Evolutionary conservation across 2,113 vertebrate genomes (phyloP).

Genomic region (Cebus imitator): DNA sequence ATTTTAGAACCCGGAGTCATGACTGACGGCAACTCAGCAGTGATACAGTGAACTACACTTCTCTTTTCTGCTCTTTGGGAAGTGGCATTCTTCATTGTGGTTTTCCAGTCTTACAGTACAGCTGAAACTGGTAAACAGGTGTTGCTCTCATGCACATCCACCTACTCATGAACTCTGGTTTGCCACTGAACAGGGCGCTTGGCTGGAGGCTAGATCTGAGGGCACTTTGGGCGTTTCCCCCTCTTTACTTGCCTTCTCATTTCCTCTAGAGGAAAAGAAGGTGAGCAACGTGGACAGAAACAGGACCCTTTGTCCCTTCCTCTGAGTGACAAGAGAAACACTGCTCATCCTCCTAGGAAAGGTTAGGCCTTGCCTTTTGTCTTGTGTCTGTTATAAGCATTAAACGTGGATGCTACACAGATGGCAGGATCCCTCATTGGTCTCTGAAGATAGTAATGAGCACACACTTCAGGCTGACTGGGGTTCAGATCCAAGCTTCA

Average conservation of each 20-base stretch:
- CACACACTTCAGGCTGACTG: neutral
- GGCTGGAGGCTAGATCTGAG: neutral
- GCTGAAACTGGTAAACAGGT: neutral
- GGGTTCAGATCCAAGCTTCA: neutral
- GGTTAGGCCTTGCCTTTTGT: neutral
- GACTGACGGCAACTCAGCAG: neutral
- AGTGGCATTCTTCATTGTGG: neutral
- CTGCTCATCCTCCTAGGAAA: neutral
- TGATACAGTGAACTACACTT: neutral
- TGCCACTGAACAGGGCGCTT: constrained; percentile 23
- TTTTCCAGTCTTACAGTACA: neutral
- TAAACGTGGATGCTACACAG: too few species aligned
- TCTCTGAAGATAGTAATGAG: neutral
- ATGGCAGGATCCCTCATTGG: too few species aligned
- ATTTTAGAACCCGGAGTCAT: neutral
- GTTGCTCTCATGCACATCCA: neutral
- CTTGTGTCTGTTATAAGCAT: too few species aligned
- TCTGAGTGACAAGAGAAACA: neutral
- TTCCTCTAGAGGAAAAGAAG: neutral
- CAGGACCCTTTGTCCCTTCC: neutral
- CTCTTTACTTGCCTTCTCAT: neutral
- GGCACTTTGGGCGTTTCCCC: neutral
- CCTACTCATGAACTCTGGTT: constrained; percentile 40
- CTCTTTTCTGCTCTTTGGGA: neutral
- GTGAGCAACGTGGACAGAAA: neutral